phyloP scores from a whole-genome alignment of 2,113 vertebrate genomes.

The Pollimyrus isidori region DNA sequence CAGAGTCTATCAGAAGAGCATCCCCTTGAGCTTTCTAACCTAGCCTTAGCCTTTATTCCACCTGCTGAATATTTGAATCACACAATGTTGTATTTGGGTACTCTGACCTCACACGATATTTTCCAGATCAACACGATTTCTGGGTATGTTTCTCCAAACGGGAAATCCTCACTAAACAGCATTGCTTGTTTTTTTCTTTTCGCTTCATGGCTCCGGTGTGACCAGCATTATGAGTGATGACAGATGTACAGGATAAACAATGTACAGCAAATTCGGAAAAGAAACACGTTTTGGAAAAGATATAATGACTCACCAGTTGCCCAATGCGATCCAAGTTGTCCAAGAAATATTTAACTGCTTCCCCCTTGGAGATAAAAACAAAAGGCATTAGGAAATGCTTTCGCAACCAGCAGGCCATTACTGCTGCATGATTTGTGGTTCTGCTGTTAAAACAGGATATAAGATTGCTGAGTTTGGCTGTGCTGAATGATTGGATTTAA shows the following conservation, averaged over 20 bases:
- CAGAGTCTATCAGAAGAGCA: neutral
- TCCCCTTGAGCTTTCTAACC: neutral
- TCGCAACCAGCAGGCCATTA: neutral
- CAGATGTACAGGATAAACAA: neutral
- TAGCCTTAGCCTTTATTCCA: neutral
- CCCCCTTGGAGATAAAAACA: constrained; percentile 64
- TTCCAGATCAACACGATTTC: neutral
- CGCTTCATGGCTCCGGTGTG: neutral
- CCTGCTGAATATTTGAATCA: neutral
- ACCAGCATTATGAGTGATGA: neutral
- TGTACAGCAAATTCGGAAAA: neutral
- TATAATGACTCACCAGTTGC: constrained; percentile 77
- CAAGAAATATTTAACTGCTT: constrained; percentile 96
- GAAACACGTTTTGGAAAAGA: neutral
- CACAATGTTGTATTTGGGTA: neutral
- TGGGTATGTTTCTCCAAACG: neutral
- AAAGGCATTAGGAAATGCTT: neutral
- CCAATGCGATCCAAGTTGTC: constrained; percentile 94
- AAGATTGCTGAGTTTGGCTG: neutral
- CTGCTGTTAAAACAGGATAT: constrained; percentile 3
- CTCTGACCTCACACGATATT: neutral
- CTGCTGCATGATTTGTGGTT: neutral
- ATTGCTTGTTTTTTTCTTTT: neutral
- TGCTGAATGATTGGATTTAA: neutral
- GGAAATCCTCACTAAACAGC: neutral